A percentile compares a stretch with the other conserved stretches of the same genome.
phyloP scores from a whole-genome alignment of 2,888 invertebrate genomes.

The Melanotus villosus region DNA sequence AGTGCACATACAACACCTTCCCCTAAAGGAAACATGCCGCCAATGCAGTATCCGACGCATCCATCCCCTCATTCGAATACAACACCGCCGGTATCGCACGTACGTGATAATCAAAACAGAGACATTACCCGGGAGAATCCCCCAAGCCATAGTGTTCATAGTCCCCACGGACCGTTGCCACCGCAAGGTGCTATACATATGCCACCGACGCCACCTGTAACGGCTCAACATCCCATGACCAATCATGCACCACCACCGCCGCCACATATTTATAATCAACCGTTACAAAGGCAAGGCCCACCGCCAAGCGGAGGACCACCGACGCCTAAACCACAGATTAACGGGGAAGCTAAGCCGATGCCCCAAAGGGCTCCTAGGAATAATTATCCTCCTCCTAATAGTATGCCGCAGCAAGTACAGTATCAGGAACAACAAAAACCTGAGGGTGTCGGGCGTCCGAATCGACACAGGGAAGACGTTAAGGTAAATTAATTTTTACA shows the following conservation, averaged over 20 bases:
- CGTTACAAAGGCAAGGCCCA: slow-evolving; percentile 43
- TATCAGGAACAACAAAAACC: slow-evolving; percentile 44
- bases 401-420: slow-evolving; percentile 40
- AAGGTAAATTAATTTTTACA: slow-evolving; percentile 47
- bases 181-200: slow-evolving; percentile 57
- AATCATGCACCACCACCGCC: slow-evolving; percentile 38
- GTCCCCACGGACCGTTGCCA: slow-evolving; percentile 63
- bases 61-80: slow-evolving; percentile 54
- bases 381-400: slow-evolving; percentile 50
- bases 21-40: slow-evolving; percentile 58
- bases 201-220: slow-evolving; percentile 52
- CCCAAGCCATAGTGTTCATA: slow-evolving; percentile 59
- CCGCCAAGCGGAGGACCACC: slow-evolving; percentile 54
- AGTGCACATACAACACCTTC: slow-evolving; percentile 64
- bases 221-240: slow-evolving; percentile 41
- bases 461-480: slow-evolving; percentile 60
- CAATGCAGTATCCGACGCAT: slow-evolving; percentile 54
- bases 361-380: slow-evolving; percentile 49
- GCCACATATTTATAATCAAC: slow-evolving; percentile 32
- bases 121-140: slow-evolving; percentile 50
- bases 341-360: slow-evolving; percentile 49
- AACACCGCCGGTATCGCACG: slow-evolving; percentile 47
- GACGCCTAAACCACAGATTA: slow-evolving; percentile 48
- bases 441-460: slow-evolving; percentile 37
- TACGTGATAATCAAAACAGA: slow-evolving; percentile 36